Evolutionary conservation across 92 coral and sea anemone species (phyloP), one percentile per base, ranked within the genome.

Genomic region (Phenganax marumi): DNA sequence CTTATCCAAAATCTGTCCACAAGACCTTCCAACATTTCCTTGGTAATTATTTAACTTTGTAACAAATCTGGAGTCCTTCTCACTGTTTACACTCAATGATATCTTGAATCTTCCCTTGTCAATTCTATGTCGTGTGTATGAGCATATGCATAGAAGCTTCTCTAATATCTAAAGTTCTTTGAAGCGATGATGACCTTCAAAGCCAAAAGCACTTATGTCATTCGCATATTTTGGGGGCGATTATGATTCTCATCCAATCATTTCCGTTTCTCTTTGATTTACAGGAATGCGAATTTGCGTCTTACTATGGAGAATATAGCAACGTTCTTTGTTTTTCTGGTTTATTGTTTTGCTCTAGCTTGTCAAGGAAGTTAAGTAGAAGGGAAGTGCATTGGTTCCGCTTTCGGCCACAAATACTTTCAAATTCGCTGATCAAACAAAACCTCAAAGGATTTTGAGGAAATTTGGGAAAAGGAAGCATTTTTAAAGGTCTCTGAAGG

Each of bases 1-100:
- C 50, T 22, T 8, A 76, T 76, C 81, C 81, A 76, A 57, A 76
- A 76, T 43, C 23, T 76, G 39, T 62, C 81, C 6, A 76, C 49
- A 13, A 43, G 8, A n/a, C 65, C 68, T 33, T 24, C 81, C 21
- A 76, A 22, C 81, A 76, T 76, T 33, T 66, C 43, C 68, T 2
- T 0, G 3, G 10, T 23, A 19, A 14, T 12, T 18, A 3, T 62
- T 13, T 18, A 13, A 19, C 33, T 56, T 14, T 56, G 70, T 24
- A 22, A 25, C 8, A 64, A 8, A 64, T 3, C 47, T 21, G 23
- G 70, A 64, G 9, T 7, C 11, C 70, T 0, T 25, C 12, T 5
- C 14, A 43, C 19, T 64, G 70, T 64, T 64, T 64, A 64, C 26
- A 24, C 19, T 12, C 26, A 1, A 22, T 64, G 70, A 21, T 64